Evolutionary conservation across 2,888 invertebrate genomes (phyloP).

Genomic region (Eristalis tenax): DNA sequence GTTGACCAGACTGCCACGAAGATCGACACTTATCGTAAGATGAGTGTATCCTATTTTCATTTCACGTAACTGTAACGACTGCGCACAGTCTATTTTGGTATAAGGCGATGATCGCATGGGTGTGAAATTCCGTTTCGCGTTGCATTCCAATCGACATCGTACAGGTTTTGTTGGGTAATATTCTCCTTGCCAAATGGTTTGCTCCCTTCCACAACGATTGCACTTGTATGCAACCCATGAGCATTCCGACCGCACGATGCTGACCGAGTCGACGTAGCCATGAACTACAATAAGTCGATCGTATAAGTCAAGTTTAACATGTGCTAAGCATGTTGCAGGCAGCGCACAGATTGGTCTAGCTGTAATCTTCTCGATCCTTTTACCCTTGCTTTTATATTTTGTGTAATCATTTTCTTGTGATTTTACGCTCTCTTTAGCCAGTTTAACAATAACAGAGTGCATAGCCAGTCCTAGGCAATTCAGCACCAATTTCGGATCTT

Average conservation of each 20-base stretch:
- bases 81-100: constrained; percentile 89
- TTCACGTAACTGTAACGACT: constrained; percentile 90
- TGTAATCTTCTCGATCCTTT: constrained; percentile 76
- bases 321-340: constrained; percentile 83
- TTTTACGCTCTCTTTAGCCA: constrained; percentile 40
- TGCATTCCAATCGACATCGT: constrained; percentile 81
- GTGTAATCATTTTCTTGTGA: constrained; percentile 37
- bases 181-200: constrained; percentile 84
- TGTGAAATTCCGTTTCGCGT: constrained; percentile 82
- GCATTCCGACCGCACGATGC: constrained; percentile 87
- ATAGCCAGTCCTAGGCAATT: constrained; percentile 89
- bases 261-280: constrained; percentile 92
- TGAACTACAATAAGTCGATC: constrained; percentile 90
- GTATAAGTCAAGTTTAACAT: constrained; percentile 80
- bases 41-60: constrained; percentile 89
- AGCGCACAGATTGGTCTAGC: constrained; percentile 85
- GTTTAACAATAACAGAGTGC: constrained; percentile 75
- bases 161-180: constrained; percentile 81
- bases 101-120: constrained; percentile 85
- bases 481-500: constrained; percentile 86
- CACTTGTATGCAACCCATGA: constrained; percentile 87
- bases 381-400: constrained; percentile 72
- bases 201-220: constrained; percentile 80
- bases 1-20: constrained; percentile 91
- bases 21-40: constrained; percentile 90